Evolutionary conservation across 2,888 invertebrate genomes (phyloP), one percentile per base, ranked within the genome.

Genomic region (Abrostola tripartita): DNA sequence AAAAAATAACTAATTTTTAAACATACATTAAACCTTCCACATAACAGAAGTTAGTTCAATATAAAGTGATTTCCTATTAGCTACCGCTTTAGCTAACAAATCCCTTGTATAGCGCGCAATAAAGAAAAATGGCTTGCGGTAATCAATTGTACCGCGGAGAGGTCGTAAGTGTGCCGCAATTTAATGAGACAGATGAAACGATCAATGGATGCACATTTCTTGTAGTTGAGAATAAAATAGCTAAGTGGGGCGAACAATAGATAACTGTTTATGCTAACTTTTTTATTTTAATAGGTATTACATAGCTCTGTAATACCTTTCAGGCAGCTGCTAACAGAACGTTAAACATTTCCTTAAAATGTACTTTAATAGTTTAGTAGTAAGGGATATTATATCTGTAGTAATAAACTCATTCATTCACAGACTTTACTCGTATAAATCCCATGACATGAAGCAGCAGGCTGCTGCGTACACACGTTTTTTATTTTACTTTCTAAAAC

Each of bases 151-250:
- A 24, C 8, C 44, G 8, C 8, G 12, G 44, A 47, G 44, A 47
- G 8, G 8, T 47, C 44, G 44, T 47, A 47, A 47, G 14, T 47
- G 14, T 14, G 24, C 44, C 44, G 14, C 24, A 47, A 47, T 24
- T 47, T 47, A 47, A 47, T 47, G 44, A 24, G 44, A 9, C 14
- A 47, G 44, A 14, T 47, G 24, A 47, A 47, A 47, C 44, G 44
- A 47, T 47, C 44, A 47, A 47, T 24, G 44, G 4, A 24, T 24
- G 24, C 24, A 7, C 44, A 4, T 47, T 47, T 47, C 8, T 47
- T 24, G 42, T 12, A n/a, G 44, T 9, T 4, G 9, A 10, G 9
- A 14, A 14, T 47, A 24, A 47, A 24, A 47, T 47, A 47, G 24
- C 44, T 47, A 8, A 47, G 14, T 47, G 8, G 44, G 44, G 5